A percentile compares a stretch with the other conserved stretches of the same genome.
Conservation (phyloP, 53 echinoderm and acorn worm genomes). For the Echinometra lucunter region DNA sequence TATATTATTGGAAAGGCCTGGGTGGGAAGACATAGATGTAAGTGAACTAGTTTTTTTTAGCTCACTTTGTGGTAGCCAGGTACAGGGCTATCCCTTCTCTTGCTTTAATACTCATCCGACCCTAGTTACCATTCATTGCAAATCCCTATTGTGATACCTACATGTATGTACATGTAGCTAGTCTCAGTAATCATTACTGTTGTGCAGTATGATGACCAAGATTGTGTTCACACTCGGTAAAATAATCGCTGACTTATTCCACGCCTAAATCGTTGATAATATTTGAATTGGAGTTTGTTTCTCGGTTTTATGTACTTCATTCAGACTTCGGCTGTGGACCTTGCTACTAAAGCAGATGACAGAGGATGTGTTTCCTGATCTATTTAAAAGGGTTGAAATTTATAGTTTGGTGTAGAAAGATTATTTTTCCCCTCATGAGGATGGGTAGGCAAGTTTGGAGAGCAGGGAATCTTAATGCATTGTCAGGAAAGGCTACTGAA, state of each 20-base stretch:
- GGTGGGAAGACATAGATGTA: background rate
- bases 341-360: no score
- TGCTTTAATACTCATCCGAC: slow-evolving; percentile 13
- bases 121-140: background rate
- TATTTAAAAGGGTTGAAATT: no score
- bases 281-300: background rate
- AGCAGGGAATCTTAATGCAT: no score
- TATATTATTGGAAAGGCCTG: background rate
- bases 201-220: background rate
- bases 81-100: background rate
- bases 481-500: no score
- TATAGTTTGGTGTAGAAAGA: no score
- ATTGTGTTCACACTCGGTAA: background rate
- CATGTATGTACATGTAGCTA: background rate
- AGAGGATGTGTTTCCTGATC: no score
- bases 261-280: background rate
- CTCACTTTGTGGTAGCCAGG: background rate
- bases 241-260: background rate
- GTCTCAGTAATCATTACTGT: background rate
- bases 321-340: no score
- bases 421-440: no score
- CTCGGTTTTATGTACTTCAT: no score
- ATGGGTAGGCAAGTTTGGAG: no score
- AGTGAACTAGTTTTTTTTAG: background rate
- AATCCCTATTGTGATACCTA: background rate